Conservation (phyloP, 2,113 vertebrate genomes). For the Scopus umbretta region DNA sequence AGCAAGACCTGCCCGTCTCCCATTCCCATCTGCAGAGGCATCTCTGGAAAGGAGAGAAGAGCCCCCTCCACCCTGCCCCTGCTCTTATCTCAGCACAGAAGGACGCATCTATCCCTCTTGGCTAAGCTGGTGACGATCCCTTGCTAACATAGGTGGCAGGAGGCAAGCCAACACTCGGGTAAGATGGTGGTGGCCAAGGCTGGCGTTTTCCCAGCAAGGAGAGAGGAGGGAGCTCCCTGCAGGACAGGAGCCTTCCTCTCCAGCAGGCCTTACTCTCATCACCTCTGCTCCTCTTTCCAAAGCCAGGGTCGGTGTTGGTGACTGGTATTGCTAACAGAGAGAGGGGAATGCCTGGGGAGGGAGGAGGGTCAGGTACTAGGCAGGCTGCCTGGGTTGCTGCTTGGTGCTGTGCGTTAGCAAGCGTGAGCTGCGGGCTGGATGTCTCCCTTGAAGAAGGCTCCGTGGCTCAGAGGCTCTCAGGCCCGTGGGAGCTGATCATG, state of each 20-base stretch:
- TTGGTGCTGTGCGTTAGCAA: constrained; percentile 38
- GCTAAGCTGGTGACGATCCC: background rate
- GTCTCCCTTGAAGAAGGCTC: constrained; percentile 26
- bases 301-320: background rate
- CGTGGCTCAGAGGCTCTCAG: constrained; percentile 30
- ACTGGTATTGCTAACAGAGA: constrained; percentile 27
- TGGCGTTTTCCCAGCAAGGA: background rate
- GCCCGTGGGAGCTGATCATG: background rate
- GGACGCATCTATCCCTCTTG: background rate
- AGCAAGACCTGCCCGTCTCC: background rate
- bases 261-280: background rate
- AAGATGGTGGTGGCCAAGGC: background rate
- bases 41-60: background rate
- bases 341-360: background rate
- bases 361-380: constrained; percentile 8
- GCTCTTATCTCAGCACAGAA: background rate
- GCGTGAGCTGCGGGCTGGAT: constrained; percentile 18
- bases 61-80: background rate
- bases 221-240: background rate
- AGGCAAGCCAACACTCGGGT: background rate
- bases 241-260: background rate
- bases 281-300: background rate
- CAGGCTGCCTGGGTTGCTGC: constrained; percentile 38
- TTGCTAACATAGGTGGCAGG: background rate
- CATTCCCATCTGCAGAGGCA: background rate